Percentiles rank a stretch among this genome's conserved stretches.
phyloP scores from a whole-genome alignment of 2,797 vertebrate genomes.

The Eremophila alpestris region DNA sequence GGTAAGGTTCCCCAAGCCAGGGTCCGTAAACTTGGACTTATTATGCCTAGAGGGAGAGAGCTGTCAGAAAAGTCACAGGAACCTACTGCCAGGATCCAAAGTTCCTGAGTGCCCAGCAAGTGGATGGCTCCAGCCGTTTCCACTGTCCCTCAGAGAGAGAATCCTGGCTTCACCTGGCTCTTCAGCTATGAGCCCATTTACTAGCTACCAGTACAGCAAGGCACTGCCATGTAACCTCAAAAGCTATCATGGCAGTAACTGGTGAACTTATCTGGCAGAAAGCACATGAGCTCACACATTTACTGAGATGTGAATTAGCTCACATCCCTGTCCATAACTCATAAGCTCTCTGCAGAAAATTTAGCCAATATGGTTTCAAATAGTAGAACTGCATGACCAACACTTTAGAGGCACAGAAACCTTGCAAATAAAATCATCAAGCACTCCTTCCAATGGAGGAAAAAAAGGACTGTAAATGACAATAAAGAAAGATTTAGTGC shows the following conservation, averaged over 20 bases:
- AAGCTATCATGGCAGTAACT: not conserved
- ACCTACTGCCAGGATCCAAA: not conserved
- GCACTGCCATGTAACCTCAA: not conserved
- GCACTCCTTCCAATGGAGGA: not conserved
- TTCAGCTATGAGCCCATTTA: not conserved
- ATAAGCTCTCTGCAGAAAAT: not conserved
- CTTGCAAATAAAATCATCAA: not conserved
- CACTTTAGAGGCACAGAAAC: not conserved
- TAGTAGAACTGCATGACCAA: not conserved
- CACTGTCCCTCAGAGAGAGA: not conserved
- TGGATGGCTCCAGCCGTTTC: not conserved
- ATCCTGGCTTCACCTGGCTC: not conserved
- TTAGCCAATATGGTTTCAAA: not conserved
- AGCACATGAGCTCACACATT: not conserved
- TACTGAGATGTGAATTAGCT: not conserved
- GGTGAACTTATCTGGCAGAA: not conserved
- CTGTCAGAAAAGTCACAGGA: not conserved
- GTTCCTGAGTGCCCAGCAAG: not conserved
- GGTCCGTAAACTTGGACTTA: slow-evolving; percentile 93
- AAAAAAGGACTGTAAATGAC: not conserved
- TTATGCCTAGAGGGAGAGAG: slow-evolving; percentile 85
- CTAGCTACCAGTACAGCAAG: not conserved
- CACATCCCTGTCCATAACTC: not conserved
- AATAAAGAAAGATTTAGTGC: not conserved
- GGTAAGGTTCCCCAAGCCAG: slow-evolving; percentile 91